A percentile compares a stretch with the other conserved stretches of the same genome.
These are phyloP conservation scores for Oreotrochilus melanogaster DNA, from an alignment of 2,113 vertebrate species.

Conservation along the genomic window DNA sequence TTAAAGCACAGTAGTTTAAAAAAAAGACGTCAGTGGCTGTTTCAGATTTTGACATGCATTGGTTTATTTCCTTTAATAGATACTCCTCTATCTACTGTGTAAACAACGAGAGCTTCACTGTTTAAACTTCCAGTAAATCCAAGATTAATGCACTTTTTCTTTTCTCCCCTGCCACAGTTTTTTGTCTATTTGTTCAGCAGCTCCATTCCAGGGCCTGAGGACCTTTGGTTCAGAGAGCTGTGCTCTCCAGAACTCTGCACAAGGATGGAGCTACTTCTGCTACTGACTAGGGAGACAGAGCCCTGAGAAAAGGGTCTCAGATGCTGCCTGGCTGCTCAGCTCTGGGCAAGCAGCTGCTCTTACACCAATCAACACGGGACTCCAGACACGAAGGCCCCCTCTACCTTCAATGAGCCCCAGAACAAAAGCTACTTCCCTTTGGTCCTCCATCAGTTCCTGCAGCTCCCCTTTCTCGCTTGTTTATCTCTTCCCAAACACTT, in stretches of 20 bases:
- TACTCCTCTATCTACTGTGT: background rate
- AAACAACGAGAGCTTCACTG: background rate
- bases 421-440: background rate
- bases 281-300: accelerated
- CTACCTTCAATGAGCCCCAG: background rate
- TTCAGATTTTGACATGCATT: background rate
- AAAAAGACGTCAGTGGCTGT: background rate
- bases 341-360: background rate
- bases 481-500: background rate
- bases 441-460: background rate
- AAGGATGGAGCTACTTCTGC: background rate
- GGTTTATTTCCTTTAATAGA: slow-evolving; percentile 2
- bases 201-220: background rate
- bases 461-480: background rate
- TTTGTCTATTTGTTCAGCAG: background rate
- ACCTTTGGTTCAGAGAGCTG: background rate
- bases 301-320: background rate
- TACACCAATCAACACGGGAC: background rate
- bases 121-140: background rate
- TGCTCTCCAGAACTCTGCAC: background rate
- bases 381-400: accelerated
- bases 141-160: background rate
- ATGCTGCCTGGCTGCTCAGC: background rate
- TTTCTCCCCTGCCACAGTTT: background rate
- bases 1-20: background rate